Percentiles rank a stretch among this genome's conserved stretches.
These are phyloP conservation scores for Etheostoma perlongum DNA, from an alignment of 2,797 vertebrate genomes.

Conservation along the genomic window DNA sequence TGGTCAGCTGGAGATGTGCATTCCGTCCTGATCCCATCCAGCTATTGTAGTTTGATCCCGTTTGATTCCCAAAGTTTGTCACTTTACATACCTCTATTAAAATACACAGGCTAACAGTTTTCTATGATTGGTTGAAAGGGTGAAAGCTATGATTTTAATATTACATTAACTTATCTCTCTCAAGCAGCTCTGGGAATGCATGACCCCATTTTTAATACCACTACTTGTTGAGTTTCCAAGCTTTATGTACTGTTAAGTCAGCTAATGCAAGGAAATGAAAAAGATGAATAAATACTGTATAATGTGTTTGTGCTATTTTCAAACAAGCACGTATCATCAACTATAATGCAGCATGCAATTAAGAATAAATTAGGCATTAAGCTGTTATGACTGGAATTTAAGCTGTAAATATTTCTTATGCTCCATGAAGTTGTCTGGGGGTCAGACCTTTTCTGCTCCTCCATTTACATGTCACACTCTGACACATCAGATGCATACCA, in stretches of 20 bases:
- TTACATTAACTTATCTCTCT: not conserved
- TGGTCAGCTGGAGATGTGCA: slow-evolving; percentile 44
- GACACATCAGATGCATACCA: slow-evolving; percentile 30
- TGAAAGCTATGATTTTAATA: not conserved
- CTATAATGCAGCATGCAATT: not conserved
- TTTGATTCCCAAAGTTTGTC: not conserved
- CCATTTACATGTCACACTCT: not conserved
- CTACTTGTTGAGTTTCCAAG: not conserved
- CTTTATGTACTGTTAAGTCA: not conserved
- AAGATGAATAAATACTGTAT: not conserved
- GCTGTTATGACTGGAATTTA: not conserved
- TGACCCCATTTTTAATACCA: not conserved
- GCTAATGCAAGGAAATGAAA: not conserved
- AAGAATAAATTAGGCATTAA: not conserved
- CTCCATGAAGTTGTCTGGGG: not conserved
- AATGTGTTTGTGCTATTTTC: not conserved
- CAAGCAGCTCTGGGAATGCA: not conserved
- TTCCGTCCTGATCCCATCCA: not conserved
- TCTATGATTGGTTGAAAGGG: not conserved
- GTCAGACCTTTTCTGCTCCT: slow-evolving; percentile 10
- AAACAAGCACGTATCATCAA: not conserved
- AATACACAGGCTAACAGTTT: not conserved
- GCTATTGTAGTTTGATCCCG: not conserved
- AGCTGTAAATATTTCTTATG: not conserved
- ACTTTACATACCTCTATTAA: not conserved